Conservation (phyloP, 2,113 vertebrate genomes). For the Acanthisitta chloris region DNA sequence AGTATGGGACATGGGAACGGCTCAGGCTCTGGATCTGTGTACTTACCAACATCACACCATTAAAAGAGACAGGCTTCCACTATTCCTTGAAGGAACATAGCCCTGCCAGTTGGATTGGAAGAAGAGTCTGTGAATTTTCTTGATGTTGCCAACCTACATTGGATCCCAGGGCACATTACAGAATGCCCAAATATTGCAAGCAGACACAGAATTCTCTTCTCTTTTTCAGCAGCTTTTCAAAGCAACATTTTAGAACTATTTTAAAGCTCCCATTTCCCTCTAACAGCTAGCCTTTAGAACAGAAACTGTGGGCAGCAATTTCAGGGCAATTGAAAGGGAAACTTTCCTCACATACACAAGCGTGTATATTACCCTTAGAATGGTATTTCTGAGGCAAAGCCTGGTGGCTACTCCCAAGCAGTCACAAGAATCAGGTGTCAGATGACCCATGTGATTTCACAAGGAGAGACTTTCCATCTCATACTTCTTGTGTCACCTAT, state of each 20-base stretch:
- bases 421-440: background rate
- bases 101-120: background rate
- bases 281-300: background rate
- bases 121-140: background rate
- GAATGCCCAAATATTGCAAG: background rate
- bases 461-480: background rate
- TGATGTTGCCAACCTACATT: fast-evolving
- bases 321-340: background rate
- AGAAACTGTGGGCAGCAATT: background rate
- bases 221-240: background rate
- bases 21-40: background rate
- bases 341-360: fast-evolving
- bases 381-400: background rate
- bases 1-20: background rate
- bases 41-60: background rate
- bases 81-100: background rate
- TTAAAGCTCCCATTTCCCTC: background rate
- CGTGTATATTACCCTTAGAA: background rate
- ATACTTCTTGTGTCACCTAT: background rate
- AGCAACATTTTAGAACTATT: background rate
- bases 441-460: background rate
- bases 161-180: background rate
- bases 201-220: background rate
- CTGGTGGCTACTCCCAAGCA: background rate
- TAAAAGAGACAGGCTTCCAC: background rate